Base-by-base conservation (phyloP, 2,797 vertebrate species). In the Lates japonicus region DNA sequence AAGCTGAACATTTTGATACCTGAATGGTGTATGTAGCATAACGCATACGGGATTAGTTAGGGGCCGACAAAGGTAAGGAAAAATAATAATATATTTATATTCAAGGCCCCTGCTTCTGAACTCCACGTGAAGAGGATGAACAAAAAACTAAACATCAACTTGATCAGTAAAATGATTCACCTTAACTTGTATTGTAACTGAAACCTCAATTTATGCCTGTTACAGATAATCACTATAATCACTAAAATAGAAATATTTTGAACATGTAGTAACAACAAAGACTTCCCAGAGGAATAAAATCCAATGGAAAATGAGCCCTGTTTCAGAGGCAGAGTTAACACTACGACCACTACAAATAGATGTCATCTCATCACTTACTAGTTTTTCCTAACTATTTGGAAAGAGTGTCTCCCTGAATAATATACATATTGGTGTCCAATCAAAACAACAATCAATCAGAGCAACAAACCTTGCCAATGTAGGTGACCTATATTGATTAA, bases 181-280 rank as follows among this genome's bases (percentile, higher is more conserved):
- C 35, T 37, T 8, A 37, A 37, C 16, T 20, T 25, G 3, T 61
- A 17, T 3, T 17, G 19, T 46, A 41, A 41, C 55, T 52, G 44
- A 64, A n/a, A 70, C 4, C 5, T 16, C 4, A 42, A 44, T 16
- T 59, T 37, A 9, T 29, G 25, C n/a, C 62, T 46, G 17, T 71
- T 54, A 57, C 22, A 19, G 12, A 42, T 14, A 42, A 14, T 19
- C 5, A 54, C 16, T 25, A 29, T 29, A 7, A 14, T 54, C 52
- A 54, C 48, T 73, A 67, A 57, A 72, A 67, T 31, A 74, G 70
- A 69, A 33, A 59, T 8, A 44, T 31, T 42, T 42, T 42, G 41
- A 42, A 14, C 4, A 13, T 4, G 3, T 42, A 13, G 3, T 14
- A 14, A 42, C 12, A 42, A 42, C 41, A 42, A 17, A 42, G 42